phyloP scores from a whole-genome alignment of 2,888 invertebrate genomes.

The Drosophila nr. perissopoda region DNA sequence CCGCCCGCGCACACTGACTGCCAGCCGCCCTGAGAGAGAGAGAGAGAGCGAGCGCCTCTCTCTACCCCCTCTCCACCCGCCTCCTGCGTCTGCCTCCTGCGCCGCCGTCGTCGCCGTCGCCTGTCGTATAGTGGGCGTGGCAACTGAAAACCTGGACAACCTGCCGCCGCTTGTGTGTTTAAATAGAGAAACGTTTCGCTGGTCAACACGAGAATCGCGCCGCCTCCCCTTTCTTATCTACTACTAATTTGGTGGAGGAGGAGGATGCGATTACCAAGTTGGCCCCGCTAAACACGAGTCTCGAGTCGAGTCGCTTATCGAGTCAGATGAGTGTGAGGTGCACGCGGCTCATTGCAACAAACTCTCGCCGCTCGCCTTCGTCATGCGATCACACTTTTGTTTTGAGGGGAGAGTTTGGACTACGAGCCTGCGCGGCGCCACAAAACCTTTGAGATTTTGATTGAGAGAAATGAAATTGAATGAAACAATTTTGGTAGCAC shows the following conservation, averaged over 20 bases:
- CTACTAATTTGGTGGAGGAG: conserved; percentile 27
- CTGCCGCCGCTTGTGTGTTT: conserved; percentile 58
- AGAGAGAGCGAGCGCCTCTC: conserved; percentile 1
- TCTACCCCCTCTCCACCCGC: not conserved
- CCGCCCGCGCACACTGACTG: conserved; percentile 54
- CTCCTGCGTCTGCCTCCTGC: conserved; percentile 59
- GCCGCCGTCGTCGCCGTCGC: conserved; percentile 68
- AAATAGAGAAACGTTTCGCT: conserved; percentile 39
- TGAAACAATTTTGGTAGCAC: conserved; percentile 79
- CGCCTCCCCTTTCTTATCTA: conserved; percentile 17
- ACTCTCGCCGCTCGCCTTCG: conserved; percentile 74
- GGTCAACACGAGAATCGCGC: conserved; percentile 49
- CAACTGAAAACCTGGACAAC: conserved; percentile 70
- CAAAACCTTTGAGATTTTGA: conserved; percentile 77
- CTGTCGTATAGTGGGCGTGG: conserved; percentile 62
- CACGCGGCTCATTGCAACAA: conserved; percentile 76
- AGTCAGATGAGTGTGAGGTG: conserved; percentile 68
- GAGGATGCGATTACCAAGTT: conserved; percentile 59
- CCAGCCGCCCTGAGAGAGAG: conserved; percentile 29
- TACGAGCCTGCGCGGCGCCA: conserved; percentile 75
- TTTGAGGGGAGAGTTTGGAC: conserved; percentile 75
- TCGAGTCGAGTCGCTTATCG: conserved; percentile 35
- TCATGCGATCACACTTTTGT: conserved; percentile 63
- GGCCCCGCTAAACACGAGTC: conserved; percentile 41
- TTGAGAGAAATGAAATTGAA: conserved; percentile 76